phyloP scores from a whole-genome alignment of 2,113 vertebrate genomes.

The Mastomys coucha region DNA sequence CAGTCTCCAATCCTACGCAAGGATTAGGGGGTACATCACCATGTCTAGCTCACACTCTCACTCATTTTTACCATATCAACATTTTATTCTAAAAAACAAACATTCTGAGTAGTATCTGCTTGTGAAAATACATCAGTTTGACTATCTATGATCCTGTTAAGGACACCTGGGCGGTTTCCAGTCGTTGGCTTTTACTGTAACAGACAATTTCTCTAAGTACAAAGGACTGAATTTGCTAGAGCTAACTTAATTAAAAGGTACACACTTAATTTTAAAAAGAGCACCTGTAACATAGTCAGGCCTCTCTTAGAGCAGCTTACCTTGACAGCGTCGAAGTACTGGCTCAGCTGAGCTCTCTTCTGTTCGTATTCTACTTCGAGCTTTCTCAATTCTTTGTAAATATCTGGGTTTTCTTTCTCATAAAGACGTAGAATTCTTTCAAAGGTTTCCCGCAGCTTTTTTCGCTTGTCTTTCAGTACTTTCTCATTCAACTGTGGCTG shows the following conservation, averaged over 20 bases:
- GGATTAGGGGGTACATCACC: no score
- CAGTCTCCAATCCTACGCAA: not conserved
- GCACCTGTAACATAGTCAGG: not conserved
- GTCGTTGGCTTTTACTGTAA: not conserved
- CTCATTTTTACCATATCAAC: not conserved
- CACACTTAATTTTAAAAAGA: not conserved
- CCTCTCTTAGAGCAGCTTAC: constrained; percentile 81
- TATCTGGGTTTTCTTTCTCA: constrained; percentile 97
- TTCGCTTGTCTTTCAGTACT: constrained; percentile 97
- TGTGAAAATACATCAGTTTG: not conserved
- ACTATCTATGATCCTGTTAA: not conserved
- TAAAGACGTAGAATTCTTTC: constrained; percentile 97
- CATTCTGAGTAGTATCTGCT: not conserved
- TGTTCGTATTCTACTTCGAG: constrained; percentile 97
- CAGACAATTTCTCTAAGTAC: not conserved
- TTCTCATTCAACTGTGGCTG: constrained; percentile 97
- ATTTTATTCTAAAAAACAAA: not conserved
- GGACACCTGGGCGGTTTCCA: not conserved
- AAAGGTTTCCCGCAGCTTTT: constrained; percentile 98
- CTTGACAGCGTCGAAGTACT: constrained; percentile 99
- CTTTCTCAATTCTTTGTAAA: constrained; percentile 96
- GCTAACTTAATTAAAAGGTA: not conserved
- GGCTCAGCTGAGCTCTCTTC: constrained; percentile 96
- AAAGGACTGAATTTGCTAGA: not conserved
- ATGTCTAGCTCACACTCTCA: not conserved